phyloP scores from a whole-genome alignment of 1,140 invertebrate species.

The Galleria mellonella region DNA sequence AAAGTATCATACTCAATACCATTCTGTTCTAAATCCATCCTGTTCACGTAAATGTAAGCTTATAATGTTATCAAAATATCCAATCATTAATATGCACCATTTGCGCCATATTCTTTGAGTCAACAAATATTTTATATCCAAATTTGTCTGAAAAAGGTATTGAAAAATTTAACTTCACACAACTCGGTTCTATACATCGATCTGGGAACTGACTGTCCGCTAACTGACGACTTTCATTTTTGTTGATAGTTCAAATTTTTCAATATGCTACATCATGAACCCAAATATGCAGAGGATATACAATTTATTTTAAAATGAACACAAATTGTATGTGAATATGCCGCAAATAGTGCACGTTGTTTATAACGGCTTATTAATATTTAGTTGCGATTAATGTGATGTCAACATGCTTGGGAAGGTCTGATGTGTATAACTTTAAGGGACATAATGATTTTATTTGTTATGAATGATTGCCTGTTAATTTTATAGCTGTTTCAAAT shows the following conservation, averaged over 20 bases:
- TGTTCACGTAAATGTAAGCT: slow-evolving; percentile 55
- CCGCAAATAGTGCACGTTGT: slow-evolving; percentile 21
- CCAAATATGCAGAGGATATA: too few relatives aligned
- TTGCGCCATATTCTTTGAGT: slow-evolving; percentile 18
- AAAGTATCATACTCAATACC: slow-evolving; percentile 54
- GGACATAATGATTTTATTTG: slow-evolving; percentile 32
- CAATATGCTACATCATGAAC: too few relatives aligned
- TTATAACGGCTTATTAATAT: slow-evolving; percentile 40
- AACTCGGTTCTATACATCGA: too few relatives aligned
- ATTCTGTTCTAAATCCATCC: slow-evolving; percentile 61
- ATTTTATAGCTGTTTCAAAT: slow-evolving; percentile 35
- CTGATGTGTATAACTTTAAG: slow-evolving; percentile 42
- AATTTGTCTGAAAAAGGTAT: too few relatives aligned
- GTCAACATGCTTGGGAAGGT: slow-evolving; percentile 40
- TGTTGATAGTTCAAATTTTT: too few relatives aligned
- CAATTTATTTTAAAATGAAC: too few relatives aligned
- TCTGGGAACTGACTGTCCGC: too few relatives aligned
- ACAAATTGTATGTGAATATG: slow-evolving; percentile 23
- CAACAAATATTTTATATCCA: slow-evolving; percentile 1
- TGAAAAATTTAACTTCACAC: too few relatives aligned
- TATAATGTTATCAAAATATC: slow-evolving; percentile 35
- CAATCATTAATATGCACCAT: slow-evolving; percentile 20
- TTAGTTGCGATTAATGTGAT: slow-evolving; percentile 62
- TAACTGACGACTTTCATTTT: too few relatives aligned
- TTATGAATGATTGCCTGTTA: slow-evolving; percentile 32